Evolutionary conservation across 2,113 vertebrate genomes (phyloP), one percentile per base, ranked within the genome.

Genomic region (Ginglymostoma cirratum): DNA sequence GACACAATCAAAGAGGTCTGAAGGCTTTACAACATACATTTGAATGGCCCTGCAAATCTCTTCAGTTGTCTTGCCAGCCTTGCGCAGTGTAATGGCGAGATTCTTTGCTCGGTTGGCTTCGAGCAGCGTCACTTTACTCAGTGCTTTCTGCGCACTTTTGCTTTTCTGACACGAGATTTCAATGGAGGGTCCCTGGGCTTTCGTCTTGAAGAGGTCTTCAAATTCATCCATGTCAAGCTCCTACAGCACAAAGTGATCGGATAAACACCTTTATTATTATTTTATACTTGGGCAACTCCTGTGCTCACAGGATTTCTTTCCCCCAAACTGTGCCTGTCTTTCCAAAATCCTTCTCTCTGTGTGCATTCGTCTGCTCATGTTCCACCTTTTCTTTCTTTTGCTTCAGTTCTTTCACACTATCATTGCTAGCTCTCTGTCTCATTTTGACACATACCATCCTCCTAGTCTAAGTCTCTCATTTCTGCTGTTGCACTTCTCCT

Each of bases 201-300:
- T 99, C 45, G 99, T 99, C 97, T 99, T 99, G 96, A 99, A 99
- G 42, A 99, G 97, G 96, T 99, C 99, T 97, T 99, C 99, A n/a
- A 99, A 99, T 96, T 97, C 98, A 96, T 99, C 99, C 96, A 99
- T 97, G 34, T 99, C 99, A 87, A 99, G 97, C 96, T 99, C 99
- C 99, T 99, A 97, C 69, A 96, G 30, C 0, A 92, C 76, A 52
- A 61, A 0, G 55, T 93, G 89, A 93, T 93, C 21, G 89, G 87
- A 90, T 67, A 67, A 55, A 67, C 66, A 89, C 48, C 87, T 90
- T 90, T 5, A 90, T 90, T 90, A 90, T 93, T 93, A 93, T 93
- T 93, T 38, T 24, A 66, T 65, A 93, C 55, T 38, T 5, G 55
- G 4, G 15, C 34, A 34, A 23, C 61, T 92, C 89, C 89, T 61